phyloP scores from a whole-genome alignment of 2,113 vertebrate genomes.

The Ceyx cyanopectus region DNA sequence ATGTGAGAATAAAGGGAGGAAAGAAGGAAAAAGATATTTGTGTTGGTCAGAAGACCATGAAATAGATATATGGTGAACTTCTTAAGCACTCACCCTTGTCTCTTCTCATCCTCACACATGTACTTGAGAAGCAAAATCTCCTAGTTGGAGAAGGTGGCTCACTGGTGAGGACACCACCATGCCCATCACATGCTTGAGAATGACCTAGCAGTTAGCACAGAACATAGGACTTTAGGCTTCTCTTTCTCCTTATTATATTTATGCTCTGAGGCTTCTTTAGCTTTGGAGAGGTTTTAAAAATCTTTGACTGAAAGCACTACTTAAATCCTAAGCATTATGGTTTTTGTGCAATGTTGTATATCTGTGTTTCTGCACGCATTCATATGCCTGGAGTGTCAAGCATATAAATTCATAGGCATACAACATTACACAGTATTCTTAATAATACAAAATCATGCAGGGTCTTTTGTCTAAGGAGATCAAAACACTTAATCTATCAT shows the following conservation, averaged over 20 bases:
- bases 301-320: not conserved
- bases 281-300: not conserved
- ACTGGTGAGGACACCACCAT: not conserved
- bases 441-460: not conserved
- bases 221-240: not conserved
- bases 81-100: not conserved
- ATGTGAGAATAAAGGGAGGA: not conserved
- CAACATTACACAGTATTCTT: not conserved
- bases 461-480: not conserved
- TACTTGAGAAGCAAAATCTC: not conserved
- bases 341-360: rapidly evolving
- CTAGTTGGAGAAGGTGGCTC: not conserved
- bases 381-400: not conserved
- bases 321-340: not conserved
- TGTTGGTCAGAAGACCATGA: not conserved
- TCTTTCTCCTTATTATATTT: not conserved
- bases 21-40: not conserved
- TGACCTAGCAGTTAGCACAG: rapidly evolving
- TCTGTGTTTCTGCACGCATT: not conserved
- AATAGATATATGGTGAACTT: not conserved
- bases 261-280: not conserved
- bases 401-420: not conserved
- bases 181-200: not conserved
- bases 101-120: rapidly evolving
- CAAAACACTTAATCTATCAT: not conserved